Percentiles rank a stretch among this genome's conserved stretches.
phyloP scores from a whole-genome alignment of 2,888 invertebrate genomes.

The Caradrina clavipalpis region DNA sequence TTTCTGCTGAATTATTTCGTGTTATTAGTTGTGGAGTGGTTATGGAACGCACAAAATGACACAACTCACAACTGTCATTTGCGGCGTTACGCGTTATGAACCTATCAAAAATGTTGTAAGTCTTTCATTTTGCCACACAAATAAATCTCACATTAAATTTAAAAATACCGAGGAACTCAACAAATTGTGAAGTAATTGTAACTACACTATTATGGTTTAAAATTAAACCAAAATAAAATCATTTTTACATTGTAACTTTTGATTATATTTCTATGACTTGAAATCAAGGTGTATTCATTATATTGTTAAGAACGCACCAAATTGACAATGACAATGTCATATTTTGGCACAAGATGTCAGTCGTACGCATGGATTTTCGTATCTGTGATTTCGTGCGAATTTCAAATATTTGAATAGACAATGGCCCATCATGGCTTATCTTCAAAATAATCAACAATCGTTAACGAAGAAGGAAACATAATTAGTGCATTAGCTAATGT shows the following conservation, averaged over 20 bases:
- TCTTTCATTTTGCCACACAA: not conserved
- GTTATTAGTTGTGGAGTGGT: conserved; percentile 21
- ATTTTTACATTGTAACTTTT: no score
- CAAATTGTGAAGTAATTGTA: no score
- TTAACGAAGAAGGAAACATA: no score
- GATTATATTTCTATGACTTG: not conserved
- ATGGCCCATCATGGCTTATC: not conserved
- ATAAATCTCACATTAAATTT: not conserved
- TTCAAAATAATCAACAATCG: not conserved
- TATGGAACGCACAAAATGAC: conserved; percentile 22
- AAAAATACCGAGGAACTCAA: not conserved
- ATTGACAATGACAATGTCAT: not conserved
- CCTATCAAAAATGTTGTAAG: not conserved
- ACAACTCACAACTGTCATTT: conserved; percentile 32
- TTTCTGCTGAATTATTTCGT: not conserved
- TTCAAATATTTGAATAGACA: conserved; percentile 11
- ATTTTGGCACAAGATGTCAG: no score
- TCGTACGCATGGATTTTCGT: no score
- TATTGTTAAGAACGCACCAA: not conserved
- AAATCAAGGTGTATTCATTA: not conserved
- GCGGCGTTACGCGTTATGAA: not conserved
- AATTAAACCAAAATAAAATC: no score
- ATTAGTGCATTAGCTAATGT: no score
- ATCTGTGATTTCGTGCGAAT: not conserved
- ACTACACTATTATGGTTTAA: no score